Evolutionary conservation across 2,888 invertebrate genomes (phyloP).

Genomic region (Lasioglossum morio): DNA sequence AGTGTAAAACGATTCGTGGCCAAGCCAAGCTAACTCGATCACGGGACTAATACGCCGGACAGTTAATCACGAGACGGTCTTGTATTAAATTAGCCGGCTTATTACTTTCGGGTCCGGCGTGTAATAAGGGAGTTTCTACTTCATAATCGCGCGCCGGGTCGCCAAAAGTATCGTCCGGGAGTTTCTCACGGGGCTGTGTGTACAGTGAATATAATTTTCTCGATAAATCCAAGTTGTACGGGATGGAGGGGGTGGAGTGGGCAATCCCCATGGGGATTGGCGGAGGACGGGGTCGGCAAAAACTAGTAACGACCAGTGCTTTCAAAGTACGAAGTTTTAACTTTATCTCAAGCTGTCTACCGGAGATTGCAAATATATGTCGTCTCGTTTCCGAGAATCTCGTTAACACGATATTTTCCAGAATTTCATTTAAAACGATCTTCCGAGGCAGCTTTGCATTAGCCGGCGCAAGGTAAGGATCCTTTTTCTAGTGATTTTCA

Average conservation of each 20-base stretch:
- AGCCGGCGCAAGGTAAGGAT: constrained; percentile 17
- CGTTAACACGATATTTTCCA: constrained; percentile 52
- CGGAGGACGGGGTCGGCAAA: constrained; percentile 34
- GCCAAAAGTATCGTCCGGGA: constrained; percentile 54
- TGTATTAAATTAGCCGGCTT: constrained; percentile 56
- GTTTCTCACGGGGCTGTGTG: constrained; percentile 59
- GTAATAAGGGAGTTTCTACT: constrained; percentile 61
- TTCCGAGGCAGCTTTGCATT: constrained; percentile 22
- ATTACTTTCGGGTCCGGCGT: constrained; percentile 56
- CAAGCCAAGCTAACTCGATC: background rate
- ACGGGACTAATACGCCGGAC: constrained; percentile 34
- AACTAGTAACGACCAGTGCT: constrained; percentile 55
- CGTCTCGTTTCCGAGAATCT: constrained; percentile 48
- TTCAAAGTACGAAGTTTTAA: constrained; percentile 64
- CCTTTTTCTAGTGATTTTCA: background rate
- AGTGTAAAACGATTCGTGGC: background rate
- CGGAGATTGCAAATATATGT: constrained; percentile 64
- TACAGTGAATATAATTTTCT: constrained; percentile 69
- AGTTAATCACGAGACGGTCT: constrained; percentile 49
- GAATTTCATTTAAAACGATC: constrained; percentile 57
- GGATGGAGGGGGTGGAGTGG: background rate
- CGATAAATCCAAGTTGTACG: constrained; percentile 68
- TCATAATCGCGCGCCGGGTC: constrained; percentile 55
- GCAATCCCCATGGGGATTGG: constrained; percentile 51
- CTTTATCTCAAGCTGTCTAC: constrained; percentile 55